Percentiles rank a stretch among this genome's conserved stretches.
Evolutionary conservation across 2,888 invertebrate species (phyloP).

Genomic region (Cosmia pyralina): DNA sequence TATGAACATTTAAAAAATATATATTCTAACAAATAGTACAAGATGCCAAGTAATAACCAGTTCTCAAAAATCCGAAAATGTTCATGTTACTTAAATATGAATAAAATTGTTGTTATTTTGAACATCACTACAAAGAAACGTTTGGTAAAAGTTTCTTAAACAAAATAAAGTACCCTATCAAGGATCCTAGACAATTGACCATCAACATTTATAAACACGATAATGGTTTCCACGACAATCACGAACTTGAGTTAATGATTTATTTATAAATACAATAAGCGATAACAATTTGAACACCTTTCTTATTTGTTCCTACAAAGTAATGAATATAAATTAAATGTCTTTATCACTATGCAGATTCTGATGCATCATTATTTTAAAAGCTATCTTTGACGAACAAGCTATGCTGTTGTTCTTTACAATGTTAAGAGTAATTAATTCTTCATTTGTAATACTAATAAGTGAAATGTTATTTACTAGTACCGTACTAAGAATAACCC

Average conservation of each 20-base stretch:
- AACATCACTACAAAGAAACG: slow-evolving; percentile 6
- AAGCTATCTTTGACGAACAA: neutral
- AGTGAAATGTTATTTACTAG: neutral
- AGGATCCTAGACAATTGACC: slow-evolving; percentile 51
- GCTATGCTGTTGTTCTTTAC: slow-evolving; percentile 4
- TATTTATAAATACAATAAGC: slow-evolving; percentile 50
- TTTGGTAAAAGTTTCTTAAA: slow-evolving; percentile 12
- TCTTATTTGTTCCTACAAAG: slow-evolving; percentile 14
- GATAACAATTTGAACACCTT: slow-evolving; percentile 26
- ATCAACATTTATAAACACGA: slow-evolving; percentile 51
- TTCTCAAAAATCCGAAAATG: neutral
- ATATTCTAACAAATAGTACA: neutral
- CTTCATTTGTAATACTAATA: neutral
- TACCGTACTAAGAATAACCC: neutral
- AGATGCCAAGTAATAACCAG: neutral
- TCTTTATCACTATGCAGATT: neutral
- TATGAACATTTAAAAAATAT: neutral
- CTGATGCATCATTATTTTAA: neutral
- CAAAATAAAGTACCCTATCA: slow-evolving; percentile 31
- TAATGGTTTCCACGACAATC: slow-evolving; percentile 40
- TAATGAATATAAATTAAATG: slow-evolving; percentile 24
- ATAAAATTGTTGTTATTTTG: neutral
- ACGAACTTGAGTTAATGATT: slow-evolving; percentile 47
- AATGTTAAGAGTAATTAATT: slow-evolving; percentile 13
- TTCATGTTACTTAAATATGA: neutral